phyloP scores from a whole-genome alignment of 2,888 invertebrate genomes.

The Drosophila cognata region DNA sequence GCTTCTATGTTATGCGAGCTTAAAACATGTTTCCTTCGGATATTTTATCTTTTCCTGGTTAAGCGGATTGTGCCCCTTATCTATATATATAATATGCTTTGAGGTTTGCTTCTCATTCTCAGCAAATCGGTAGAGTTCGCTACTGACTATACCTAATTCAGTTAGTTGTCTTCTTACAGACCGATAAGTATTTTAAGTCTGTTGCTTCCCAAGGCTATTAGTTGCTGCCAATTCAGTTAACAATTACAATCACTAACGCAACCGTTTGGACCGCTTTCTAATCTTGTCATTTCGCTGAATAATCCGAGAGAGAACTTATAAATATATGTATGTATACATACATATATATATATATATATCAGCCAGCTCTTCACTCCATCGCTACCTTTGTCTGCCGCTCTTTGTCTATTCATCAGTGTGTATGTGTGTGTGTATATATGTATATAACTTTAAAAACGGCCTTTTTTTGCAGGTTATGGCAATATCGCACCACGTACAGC shows the following conservation, averaged over 20 bases:
- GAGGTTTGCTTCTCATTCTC: background rate
- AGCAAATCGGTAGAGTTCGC: background rate
- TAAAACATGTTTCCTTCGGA: background rate
- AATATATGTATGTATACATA: too few relatives aligned
- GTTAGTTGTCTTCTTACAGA: background rate
- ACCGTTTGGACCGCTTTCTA: background rate
- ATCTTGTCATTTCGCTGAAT: background rate
- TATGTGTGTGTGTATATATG: too few relatives aligned
- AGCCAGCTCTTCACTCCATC: background rate
- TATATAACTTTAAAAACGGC: background rate
- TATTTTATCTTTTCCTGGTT: background rate
- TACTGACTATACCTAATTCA: background rate
- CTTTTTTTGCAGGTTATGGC: constrained; percentile 91
- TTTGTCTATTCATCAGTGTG: background rate
- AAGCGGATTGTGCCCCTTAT: background rate
- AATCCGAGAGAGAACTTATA: background rate
- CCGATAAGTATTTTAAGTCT: background rate
- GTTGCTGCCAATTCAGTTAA: background rate
- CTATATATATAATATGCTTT: background rate
- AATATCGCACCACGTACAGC: constrained; percentile 95
- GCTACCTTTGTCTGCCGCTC: background rate
- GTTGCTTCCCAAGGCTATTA: background rate
- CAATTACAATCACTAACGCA: background rate
- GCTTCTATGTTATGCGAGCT: background rate
- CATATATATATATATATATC: background rate